Conservation (phyloP, 2,797 vertebrate species). For the Fringilla coelebs region DNA sequence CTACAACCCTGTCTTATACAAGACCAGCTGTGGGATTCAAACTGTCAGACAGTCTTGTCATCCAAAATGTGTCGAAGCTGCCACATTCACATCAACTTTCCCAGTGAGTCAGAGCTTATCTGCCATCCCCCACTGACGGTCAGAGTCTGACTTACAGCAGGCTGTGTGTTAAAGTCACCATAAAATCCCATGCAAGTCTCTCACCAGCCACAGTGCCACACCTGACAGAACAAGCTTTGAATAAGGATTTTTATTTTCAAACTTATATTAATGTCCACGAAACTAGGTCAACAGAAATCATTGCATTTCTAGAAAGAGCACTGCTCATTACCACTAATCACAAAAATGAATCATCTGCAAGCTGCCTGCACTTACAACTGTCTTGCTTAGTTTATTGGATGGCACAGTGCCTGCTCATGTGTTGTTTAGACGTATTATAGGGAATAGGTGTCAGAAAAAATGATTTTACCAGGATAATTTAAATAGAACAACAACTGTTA, state of each 20-base stretch:
- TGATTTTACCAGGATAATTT: slow-evolving; percentile 40
- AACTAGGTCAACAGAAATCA: background rate
- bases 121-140: background rate
- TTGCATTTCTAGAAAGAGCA: background rate
- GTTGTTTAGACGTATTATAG: background rate
- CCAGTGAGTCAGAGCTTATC: background rate
- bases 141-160: background rate
- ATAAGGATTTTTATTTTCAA: slow-evolving; percentile 13
- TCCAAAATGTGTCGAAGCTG: background rate
- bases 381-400: slow-evolving; percentile 26
- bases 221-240: background rate
- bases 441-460: slow-evolving; percentile 40
- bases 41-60: background rate
- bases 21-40: background rate
- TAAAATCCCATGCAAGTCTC: background rate
- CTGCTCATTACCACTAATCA: background rate
- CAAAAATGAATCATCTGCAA: slow-evolving; percentile 33
- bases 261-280: background rate
- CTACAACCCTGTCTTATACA: background rate
- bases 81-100: background rate
- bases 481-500: slow-evolving; percentile 57
- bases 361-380: slow-evolving; percentile 20
- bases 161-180: background rate
- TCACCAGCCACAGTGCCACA: background rate
- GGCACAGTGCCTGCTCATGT: background rate